These are phyloP conservation scores for Apodemus sylvaticus DNA, from an alignment of 2,113 vertebrate genomes.

Conservation along the genomic window DNA sequence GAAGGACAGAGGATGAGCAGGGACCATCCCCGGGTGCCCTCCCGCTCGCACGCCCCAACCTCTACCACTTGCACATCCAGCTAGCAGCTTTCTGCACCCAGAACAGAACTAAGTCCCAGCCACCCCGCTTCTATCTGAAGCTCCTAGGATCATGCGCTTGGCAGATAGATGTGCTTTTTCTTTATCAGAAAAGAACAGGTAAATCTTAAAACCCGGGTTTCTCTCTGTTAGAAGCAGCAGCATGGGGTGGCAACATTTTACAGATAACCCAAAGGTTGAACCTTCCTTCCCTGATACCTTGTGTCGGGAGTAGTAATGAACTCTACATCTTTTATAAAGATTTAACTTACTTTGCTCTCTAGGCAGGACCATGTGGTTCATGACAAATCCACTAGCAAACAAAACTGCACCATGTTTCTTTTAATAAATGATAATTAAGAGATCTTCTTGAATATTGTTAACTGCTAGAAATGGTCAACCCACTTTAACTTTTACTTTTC, in stretches of 20 bases:
- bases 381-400: neutral
- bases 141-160: slow-evolving; percentile 77
- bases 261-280: slow-evolving; percentile 47
- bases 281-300: neutral
- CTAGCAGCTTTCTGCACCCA: slow-evolving; percentile 52
- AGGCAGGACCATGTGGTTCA: neutral
- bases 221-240: slow-evolving; percentile 78
- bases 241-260: slow-evolving; percentile 87
- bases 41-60: neutral
- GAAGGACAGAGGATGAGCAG: slow-evolving; percentile 73
- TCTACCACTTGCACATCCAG: neutral
- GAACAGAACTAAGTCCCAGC: slow-evolving; percentile 68
- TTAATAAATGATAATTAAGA: slow-evolving; percentile 10
- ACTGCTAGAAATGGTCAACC: neutral
- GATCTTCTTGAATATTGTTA: neutral
- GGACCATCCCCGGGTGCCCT: neutral
- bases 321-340: slow-evolving; percentile 43
- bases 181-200: slow-evolving; percentile 56
- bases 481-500: neutral
- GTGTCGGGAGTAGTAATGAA: slow-evolving; percentile 43
- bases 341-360: neutral
- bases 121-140: slow-evolving; percentile 82
- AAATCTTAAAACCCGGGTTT: slow-evolving; percentile 63
- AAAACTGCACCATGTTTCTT: neutral
- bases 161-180: slow-evolving; percentile 80